These are phyloP conservation scores for Rhagophthalmus giganteus DNA, from an alignment of 2,888 invertebrate species.

Conservation along the genomic window DNA sequence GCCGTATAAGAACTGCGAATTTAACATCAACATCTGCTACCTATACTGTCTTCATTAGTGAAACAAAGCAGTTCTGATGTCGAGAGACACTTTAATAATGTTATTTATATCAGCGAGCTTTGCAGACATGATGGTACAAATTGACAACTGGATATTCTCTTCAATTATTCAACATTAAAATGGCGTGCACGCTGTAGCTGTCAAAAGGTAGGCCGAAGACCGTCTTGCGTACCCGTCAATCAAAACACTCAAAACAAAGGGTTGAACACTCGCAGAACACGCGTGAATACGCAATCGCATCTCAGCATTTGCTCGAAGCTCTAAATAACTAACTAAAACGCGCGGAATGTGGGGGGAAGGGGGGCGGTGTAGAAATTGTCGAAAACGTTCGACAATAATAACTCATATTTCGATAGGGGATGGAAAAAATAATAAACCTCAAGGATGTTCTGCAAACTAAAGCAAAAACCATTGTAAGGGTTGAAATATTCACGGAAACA, in stretches of 20 bases:
- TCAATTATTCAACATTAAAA: constrained; percentile 45
- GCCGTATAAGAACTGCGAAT: constrained; percentile 28
- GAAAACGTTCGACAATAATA: no score
- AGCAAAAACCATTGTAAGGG: constrained; percentile 12
- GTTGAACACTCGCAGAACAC: constrained; percentile 28
- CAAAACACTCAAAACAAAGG: constrained; percentile 34
- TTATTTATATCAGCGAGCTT: constrained; percentile 46
- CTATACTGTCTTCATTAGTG: constrained; percentile 46
- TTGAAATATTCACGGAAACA: constrained; percentile 15
- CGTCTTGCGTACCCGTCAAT: constrained; percentile 32
- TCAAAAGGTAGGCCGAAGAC: constrained; percentile 29
- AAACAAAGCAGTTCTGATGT: constrained; percentile 44
- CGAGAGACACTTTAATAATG: constrained; percentile 47
- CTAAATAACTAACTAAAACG: constrained; percentile 4
- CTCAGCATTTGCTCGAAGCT: constrained; percentile 12
- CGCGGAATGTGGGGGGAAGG: no score
- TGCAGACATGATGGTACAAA: constrained; percentile 46
- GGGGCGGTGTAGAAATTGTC: no score
- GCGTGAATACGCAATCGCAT: constrained; percentile 25
- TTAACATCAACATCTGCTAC: constrained; percentile 44
- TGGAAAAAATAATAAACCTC: constrained; percentile 7
- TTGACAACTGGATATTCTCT: constrained; percentile 47
- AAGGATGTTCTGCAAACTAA: constrained; percentile 1
- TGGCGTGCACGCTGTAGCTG: constrained; percentile 33
- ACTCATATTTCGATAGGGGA: background rate